These are phyloP conservation scores for Drosophila nigromelanica DNA, from an alignment of 1,140 invertebrate species.

Conservation along the genomic window DNA sequence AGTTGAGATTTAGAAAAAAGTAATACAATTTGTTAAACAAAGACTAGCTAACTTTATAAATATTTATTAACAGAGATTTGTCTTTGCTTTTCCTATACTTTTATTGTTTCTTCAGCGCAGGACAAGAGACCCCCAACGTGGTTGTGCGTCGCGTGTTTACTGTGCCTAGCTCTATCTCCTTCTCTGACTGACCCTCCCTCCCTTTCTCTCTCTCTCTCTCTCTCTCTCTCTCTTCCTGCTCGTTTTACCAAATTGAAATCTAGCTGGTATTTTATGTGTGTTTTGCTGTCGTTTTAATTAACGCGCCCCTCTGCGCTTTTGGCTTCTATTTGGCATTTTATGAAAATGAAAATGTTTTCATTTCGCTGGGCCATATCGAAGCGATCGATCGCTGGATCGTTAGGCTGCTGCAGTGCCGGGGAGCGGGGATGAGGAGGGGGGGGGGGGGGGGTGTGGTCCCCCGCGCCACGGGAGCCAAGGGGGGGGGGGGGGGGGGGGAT, in stretches of 20 bases:
- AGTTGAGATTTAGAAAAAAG: no score
- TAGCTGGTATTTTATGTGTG: slow-evolving; percentile 71
- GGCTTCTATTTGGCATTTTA: slow-evolving; percentile 64
- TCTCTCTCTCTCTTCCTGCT: neutral
- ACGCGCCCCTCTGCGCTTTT: slow-evolving; percentile 41
- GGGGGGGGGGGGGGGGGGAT: neutral
- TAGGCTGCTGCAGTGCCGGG: neutral
- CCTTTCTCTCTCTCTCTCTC: slow-evolving; percentile 9
- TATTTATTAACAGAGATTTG: no score
- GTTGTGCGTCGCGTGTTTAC: no score
- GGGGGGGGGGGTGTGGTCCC: neutral
- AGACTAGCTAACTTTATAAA: no score
- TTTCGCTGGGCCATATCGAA: slow-evolving; percentile 46
- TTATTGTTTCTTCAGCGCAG: no score
- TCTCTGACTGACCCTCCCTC: neutral
- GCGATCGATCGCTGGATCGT: slow-evolving; percentile 41
- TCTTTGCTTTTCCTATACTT: no score
- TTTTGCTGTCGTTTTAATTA: slow-evolving; percentile 71
- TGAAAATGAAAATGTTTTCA: slow-evolving; percentile 81
- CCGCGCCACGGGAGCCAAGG: no score
- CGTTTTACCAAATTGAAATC: slow-evolving; percentile 66
- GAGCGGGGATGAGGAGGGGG: no score
- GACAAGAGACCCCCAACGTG: no score
- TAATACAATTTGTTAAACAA: no score
- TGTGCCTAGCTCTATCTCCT: neutral